These are phyloP conservation scores for Lasaia peninsularis DNA, from an alignment of 1,140 invertebrate genomes.

Conservation along the genomic window DNA sequence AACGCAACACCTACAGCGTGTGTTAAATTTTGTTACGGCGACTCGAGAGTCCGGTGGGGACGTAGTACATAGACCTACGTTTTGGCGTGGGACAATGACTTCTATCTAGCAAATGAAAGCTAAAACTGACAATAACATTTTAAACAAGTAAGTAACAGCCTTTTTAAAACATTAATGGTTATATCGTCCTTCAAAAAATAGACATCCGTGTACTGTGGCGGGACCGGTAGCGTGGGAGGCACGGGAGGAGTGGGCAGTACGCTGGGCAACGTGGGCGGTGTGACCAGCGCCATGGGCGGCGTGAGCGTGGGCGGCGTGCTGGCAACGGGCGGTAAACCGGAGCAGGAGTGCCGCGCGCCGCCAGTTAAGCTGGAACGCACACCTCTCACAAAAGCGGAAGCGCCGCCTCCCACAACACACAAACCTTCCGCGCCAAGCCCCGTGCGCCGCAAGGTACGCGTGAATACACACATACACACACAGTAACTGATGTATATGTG, in stretches of 20 bases:
- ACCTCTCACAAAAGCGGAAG: constrained; percentile 46
- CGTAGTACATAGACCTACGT: too few species aligned
- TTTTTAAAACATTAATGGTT: too few species aligned
- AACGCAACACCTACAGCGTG: too few species aligned
- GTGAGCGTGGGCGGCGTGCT: constrained; percentile 16
- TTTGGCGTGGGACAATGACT: too few species aligned
- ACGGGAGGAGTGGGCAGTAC: constrained; percentile 59
- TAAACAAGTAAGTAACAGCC: too few species aligned
- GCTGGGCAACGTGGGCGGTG: constrained; percentile 38
- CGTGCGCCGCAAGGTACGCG: constrained; percentile 44
- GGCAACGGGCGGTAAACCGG: constrained; percentile 9
- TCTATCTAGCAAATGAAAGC: too few species aligned
- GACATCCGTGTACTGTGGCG: constrained; percentile 35
- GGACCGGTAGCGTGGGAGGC: constrained; percentile 53
- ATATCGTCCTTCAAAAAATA: neutral
- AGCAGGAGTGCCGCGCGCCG: constrained; percentile 34
- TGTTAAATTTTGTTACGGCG: too few species aligned
- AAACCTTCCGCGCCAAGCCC: constrained; percentile 39
- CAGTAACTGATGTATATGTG: neutral
- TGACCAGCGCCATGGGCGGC: constrained; percentile 61
- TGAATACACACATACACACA: neutral
- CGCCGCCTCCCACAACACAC: constrained; percentile 30
- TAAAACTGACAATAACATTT: too few species aligned
- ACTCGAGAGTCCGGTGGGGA: too few species aligned
- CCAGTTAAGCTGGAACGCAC: constrained; percentile 50